Conservation (phyloP, 2,888 invertebrate genomes). For the Adineta ricciae region DNA sequence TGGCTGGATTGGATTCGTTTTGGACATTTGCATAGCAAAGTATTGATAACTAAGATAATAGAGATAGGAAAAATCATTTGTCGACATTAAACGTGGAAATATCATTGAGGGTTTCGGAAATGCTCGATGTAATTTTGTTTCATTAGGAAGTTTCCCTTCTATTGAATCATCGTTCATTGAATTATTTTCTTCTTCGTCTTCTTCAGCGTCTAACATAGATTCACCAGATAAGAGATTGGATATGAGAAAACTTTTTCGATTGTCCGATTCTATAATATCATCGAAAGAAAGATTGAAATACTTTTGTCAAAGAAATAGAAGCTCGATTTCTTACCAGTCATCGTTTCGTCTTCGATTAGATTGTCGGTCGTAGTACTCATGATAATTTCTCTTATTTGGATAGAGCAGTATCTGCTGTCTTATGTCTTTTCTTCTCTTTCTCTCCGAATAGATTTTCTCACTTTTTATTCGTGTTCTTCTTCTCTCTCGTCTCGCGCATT, state of each 20-base stretch:
- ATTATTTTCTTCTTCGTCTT: background rate
- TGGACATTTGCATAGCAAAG: background rate
- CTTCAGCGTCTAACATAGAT: background rate
- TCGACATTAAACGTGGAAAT: conserved; percentile 17
- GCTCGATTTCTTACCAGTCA: background rate
- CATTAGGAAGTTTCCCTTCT: background rate
- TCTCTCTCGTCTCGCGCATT: background rate
- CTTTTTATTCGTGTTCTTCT: conserved; percentile 9
- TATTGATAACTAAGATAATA: conserved; percentile 7
- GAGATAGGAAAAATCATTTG: conserved; percentile 14
- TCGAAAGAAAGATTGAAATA: too few relatives aligned
- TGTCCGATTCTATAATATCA: background rate
- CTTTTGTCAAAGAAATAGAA: background rate
- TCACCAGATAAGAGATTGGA: background rate
- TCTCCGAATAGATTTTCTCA: background rate
- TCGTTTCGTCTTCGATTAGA: background rate
- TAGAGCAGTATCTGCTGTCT: background rate
- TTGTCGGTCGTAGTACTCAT: background rate
- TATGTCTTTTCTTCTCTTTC: background rate
- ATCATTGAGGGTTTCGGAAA: background rate
- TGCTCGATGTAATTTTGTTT: background rate
- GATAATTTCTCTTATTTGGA: background rate
- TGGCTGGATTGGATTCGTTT: background rate
- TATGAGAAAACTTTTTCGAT: background rate
- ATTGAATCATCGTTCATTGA: background rate